Percentiles rank a stretch among this genome's conserved stretches.
phyloP scores from a whole-genome alignment of 2,113 vertebrate genomes.

The Pholis gunnellus region DNA sequence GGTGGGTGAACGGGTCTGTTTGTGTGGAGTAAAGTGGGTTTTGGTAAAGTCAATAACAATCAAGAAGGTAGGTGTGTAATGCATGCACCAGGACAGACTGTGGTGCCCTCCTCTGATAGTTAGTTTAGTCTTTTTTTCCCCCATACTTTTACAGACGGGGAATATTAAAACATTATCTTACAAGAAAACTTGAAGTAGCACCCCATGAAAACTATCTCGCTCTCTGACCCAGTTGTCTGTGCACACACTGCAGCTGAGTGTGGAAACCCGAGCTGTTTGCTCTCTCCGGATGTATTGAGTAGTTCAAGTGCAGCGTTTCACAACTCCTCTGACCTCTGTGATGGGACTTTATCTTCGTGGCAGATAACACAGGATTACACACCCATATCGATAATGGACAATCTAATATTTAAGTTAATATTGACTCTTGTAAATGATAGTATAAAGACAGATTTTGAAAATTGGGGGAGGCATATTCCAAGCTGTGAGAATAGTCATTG shows the following conservation, averaged over 20 bases:
- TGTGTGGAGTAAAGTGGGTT: background rate
- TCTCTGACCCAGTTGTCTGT: slow-evolving; percentile 59
- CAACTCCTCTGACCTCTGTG: slow-evolving; percentile 10
- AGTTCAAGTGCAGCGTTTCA: slow-evolving; percentile 28
- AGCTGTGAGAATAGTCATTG: background rate
- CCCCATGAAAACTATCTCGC: background rate
- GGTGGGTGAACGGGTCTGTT: background rate
- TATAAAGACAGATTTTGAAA: background rate
- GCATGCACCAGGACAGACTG: background rate
- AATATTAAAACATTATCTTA: background rate
- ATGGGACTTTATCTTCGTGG: background rate
- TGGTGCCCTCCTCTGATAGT: background rate
- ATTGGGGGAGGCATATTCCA: background rate
- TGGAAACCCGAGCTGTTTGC: slow-evolving; percentile 9
- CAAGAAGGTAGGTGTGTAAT: background rate
- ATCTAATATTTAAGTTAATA: slow-evolving; percentile 9
- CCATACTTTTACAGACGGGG: background rate
- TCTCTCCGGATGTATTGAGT: slow-evolving; percentile 18
- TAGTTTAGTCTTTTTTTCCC: no score
- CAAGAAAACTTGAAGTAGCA: background rate
- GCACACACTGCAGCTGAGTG: slow-evolving; percentile 14
- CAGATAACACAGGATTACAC: background rate
- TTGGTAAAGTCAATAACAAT: background rate
- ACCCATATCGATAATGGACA: slow-evolving; percentile 17
- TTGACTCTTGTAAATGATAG: background rate